phyloP scores from a whole-genome alignment of 2,113 vertebrate genomes.

The Willisornis vidua region DNA sequence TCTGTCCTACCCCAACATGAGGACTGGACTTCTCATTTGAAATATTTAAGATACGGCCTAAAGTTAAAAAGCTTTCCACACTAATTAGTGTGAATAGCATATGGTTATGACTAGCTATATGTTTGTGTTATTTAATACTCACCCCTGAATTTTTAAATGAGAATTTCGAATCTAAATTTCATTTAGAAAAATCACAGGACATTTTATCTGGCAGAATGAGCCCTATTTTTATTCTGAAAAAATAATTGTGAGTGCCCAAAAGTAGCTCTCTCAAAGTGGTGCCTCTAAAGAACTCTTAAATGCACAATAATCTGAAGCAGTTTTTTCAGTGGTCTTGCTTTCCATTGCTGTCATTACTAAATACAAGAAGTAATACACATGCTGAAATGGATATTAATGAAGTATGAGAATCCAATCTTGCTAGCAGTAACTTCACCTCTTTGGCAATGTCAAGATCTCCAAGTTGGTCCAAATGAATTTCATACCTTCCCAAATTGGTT shows the following conservation, averaged over 20 bases:
- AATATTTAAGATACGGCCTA: background rate
- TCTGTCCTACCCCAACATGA: background rate
- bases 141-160: background rate
- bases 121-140: background rate
- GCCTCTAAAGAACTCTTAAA: background rate
- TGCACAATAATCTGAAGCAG: background rate
- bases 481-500: background rate
- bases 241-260: background rate
- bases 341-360: background rate
- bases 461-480: background rate
- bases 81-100: background rate
- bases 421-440: background rate
- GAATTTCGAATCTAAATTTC: background rate
- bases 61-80: background rate
- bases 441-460: background rate
- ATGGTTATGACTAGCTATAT: background rate
- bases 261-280: background rate
- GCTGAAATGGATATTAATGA: background rate
- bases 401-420: background rate
- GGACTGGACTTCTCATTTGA: background rate
- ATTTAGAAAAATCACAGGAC: background rate
- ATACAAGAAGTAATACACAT: background rate
- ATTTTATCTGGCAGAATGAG: background rate
- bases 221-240: background rate
- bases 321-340: background rate